Base-by-base conservation (phyloP, 2,888 invertebrate species). In the Portevinia maculata region DNA sequence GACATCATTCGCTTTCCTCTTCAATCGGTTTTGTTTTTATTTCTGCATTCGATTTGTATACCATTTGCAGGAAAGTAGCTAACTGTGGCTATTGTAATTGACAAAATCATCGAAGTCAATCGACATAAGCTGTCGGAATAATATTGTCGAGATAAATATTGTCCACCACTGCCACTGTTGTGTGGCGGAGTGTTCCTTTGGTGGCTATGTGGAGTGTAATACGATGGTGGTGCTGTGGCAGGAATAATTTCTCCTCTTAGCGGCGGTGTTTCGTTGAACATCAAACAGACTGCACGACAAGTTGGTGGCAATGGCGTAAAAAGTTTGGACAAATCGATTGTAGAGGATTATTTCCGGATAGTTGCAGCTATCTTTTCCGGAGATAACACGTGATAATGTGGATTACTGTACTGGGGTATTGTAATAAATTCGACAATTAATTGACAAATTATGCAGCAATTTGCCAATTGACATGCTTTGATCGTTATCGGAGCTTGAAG, bases 71-170 rank as follows among this genome's bases (percentile, higher is more conserved):
- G 64, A 74, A 75, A 70, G 79, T 57, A 15, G 59, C 30, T 67
- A 57, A 32, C 65, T 37, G 19, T 11, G 52, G 13, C 76, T 28
- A 60, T 83, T 83, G 78, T 79, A 84, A 84, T 84, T 79, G 84
- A 84, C 84, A 84, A 84, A 84, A 84, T 84, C 84, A 84, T 79
- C 70, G 84, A 74, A 79, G 53, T 44, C 74, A 74, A 84, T 84
- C 84, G 84, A 84, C 84, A 84, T 84, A 78, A 84, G 84, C 79
- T 79, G 84, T 79, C 79, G 83, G 78, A 78, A 78, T 83, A 83
- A 78, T 73, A 83, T 83, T 74, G 79, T 64, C 74, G 67, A 84
- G 79, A 84, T 79, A 79, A 79, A 84, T 74, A 69, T 65, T 84
- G 79, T 84, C 79, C 79, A 79, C 74, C 46, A 69, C 28, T 41